Evolutionary conservation across 2,888 invertebrate species (phyloP).

Genomic region (Gnatocerus cornutus): DNA sequence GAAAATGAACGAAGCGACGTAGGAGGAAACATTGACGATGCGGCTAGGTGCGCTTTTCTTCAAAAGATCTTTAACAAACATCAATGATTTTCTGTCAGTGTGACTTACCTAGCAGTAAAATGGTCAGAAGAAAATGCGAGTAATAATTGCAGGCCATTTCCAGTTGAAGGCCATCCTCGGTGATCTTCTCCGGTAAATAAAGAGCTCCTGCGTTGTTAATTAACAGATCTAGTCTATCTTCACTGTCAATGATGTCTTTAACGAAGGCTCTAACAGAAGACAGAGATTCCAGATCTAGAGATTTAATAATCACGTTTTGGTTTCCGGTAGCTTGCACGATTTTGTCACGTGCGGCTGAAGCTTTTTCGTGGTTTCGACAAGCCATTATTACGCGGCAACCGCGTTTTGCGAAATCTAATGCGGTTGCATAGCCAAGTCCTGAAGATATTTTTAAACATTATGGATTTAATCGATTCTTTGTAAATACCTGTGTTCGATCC

Average conservation of each 20-base stretch:
- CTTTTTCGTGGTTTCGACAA: conserved; percentile 67
- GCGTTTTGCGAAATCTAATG: conserved; percentile 66
- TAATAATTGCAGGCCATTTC: conserved; percentile 72
- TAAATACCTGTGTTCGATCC: conserved; percentile 50
- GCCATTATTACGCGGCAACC: conserved; percentile 72
- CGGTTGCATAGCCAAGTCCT: conserved; percentile 66
- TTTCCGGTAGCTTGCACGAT: conserved; percentile 55
- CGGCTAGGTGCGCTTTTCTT: conserved; percentile 26
- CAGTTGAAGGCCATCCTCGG: conserved; percentile 71
- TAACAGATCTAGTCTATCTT: conserved; percentile 66
- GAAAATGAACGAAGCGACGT: conserved; percentile 13
- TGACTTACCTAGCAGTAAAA: conserved; percentile 67
- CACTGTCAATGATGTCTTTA: conserved; percentile 64
- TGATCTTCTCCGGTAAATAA: conserved; percentile 55
- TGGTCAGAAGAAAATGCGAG: conserved; percentile 74
- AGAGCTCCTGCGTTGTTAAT: conserved; percentile 69
- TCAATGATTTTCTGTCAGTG: neutral
- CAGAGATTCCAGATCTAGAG: conserved; percentile 60
- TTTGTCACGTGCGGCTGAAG: conserved; percentile 41
- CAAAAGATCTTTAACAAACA: conserved; percentile 12
- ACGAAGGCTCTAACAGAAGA: conserved; percentile 69
- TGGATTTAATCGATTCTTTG: neutral
- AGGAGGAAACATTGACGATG: conserved; percentile 37
- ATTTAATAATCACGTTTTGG: conserved; percentile 57
- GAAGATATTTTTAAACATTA: conserved; percentile 30